Conservation (phyloP, 2,113 vertebrate species). For the Sphaerodactylus townsendi region DNA sequence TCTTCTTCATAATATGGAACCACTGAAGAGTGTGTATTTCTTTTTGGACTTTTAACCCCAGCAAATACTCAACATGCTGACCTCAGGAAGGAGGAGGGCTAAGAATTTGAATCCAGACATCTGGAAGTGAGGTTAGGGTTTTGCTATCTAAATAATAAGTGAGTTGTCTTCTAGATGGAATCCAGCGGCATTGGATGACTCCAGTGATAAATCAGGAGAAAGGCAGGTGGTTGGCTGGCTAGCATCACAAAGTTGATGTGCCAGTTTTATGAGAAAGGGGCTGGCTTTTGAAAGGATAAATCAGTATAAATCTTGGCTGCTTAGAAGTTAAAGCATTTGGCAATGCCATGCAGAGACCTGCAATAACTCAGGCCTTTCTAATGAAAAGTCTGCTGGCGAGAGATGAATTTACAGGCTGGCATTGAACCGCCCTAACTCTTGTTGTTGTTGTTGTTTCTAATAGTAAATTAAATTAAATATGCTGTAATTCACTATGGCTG, state of each 20-base stretch:
- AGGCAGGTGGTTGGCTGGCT: constrained; percentile 52
- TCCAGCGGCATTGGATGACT: constrained; percentile 48
- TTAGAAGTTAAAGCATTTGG: constrained; percentile 11
- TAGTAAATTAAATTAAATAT: constrained; percentile 21
- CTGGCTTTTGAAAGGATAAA: constrained; percentile 13
- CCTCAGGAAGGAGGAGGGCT: neutral
- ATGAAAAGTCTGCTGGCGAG: constrained; percentile 11
- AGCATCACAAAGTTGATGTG: constrained; percentile 30
- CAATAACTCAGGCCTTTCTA: neutral
- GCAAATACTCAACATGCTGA: neutral
- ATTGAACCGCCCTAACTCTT: neutral
- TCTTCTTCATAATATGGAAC: neutral
- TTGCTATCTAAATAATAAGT: constrained; percentile 43
- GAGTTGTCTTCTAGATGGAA: constrained; percentile 37
- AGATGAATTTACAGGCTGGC: constrained; percentile 22
- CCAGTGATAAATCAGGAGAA: constrained; percentile 48
- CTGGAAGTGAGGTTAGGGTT: constrained; percentile 38
- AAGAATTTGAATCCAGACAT: constrained; percentile 9
- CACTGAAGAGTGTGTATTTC: neutral
- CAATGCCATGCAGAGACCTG: neutral
- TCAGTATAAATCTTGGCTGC: neutral
- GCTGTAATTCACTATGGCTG: neutral
- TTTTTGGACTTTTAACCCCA: neutral
- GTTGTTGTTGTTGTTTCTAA: constrained; percentile 24
- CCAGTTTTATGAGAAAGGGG: constrained; percentile 35